Base-by-base conservation (phyloP, 2,888 invertebrate genomes). In the Allolobophora icterica region DNA sequence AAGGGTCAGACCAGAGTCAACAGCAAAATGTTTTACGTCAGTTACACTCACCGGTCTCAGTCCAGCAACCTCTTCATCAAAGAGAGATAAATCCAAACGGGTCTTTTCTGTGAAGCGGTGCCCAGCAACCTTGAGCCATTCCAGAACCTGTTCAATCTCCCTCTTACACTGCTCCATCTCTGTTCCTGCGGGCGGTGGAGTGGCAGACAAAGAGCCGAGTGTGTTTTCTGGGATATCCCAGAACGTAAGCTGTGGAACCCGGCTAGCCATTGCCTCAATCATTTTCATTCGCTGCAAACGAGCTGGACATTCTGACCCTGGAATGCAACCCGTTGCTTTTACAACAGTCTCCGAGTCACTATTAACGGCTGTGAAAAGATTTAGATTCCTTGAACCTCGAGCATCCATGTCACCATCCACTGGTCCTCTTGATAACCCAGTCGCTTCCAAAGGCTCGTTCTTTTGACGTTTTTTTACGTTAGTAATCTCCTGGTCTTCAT, bases 91-190 rank as follows among this genome's bases (percentile, higher is more conserved):
- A 87, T 87, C 87, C 87, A 87, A 15, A 35, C 87, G 87, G 5
- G 35, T 35, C 87, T 87, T 87, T 35, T 87, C 87, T 24, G 87
- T 87, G 38, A 87, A 87, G 35, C 38, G 87, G 35, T 87, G 19
- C 35, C 87, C 87, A 87, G 35, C 38, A 8, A 8, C 87, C 17
- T 35, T 87, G 35, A 87, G 87, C 87, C 87, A 87, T 34, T 35
- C 87, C 19, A 87, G 34, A 5, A 87, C 87, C 87, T 35, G 87
- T 24, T 87, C 87, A 30, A 87, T 87, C 87, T 87, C 87, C 17
- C 38, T 87, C 87, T 87, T 87, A 35, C 87, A 87, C 87, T 87
- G 87, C 87, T 87, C 87, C 34, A 87, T 8, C 38, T 87, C 87
- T 8, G 87, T 38, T 35, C 38, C 38, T 87, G 87, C n/a, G 21